Conservation (phyloP, 2,888 invertebrate genomes). For the Habroteleia sp. region DNA sequence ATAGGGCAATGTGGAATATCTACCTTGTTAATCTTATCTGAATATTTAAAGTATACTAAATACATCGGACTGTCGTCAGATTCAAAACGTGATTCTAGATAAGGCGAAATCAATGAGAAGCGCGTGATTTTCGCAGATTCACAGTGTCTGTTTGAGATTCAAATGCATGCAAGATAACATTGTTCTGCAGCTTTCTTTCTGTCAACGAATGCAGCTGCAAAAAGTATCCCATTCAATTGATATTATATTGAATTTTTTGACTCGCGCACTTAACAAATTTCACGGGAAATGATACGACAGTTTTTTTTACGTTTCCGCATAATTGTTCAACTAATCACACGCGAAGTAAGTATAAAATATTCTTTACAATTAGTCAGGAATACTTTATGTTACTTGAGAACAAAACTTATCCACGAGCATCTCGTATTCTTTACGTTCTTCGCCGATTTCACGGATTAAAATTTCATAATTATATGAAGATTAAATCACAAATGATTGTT, state of each 20-base stretch:
- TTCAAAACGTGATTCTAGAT: conserved; percentile 37
- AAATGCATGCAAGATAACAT: conserved; percentile 38
- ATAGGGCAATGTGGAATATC: too few relatives aligned
- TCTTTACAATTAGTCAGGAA: too few relatives aligned
- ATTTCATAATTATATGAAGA: too few relatives aligned
- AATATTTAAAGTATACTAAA: conserved; percentile 25
- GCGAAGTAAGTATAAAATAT: too few relatives aligned
- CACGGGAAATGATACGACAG: conserved; percentile 39
- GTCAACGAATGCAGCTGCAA: conserved; percentile 38
- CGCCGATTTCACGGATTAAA: too few relatives aligned
- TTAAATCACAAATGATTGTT: too few relatives aligned
- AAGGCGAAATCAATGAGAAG: conserved; percentile 52
- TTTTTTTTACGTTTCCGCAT: conserved; percentile 41
- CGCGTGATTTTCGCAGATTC: conserved; percentile 50
- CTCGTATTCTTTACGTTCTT: too few relatives aligned
- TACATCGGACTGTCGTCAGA: conserved; percentile 12
- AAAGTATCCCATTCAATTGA: conserved; percentile 38
- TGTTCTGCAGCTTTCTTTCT: conserved; percentile 52
- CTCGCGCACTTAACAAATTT: conserved; percentile 15
- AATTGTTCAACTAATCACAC: conserved; percentile 42
- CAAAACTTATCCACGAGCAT: too few relatives aligned
- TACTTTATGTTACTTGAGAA: too few relatives aligned
- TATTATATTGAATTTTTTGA: conserved; percentile 28
- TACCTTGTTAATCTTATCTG: conserved; percentile 37
- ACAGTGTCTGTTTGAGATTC: conserved; percentile 19